Conservation (phyloP, 2,888 invertebrate genomes). For the Capitulum mitella region DNA sequence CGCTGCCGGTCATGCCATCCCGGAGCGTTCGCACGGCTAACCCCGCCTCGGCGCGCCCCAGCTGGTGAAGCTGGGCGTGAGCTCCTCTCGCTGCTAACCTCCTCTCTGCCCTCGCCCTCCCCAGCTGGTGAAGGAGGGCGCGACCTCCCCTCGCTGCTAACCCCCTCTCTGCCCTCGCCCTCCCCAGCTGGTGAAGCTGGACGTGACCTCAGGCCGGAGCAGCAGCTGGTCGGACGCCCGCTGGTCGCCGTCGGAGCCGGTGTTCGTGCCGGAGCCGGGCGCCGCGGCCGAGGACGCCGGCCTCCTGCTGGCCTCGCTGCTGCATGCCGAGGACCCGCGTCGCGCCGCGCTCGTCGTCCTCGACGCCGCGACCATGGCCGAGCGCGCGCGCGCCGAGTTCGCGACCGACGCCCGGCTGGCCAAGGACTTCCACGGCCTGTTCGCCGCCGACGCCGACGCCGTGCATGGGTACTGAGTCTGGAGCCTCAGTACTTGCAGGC, state of each 20-base stretch:
- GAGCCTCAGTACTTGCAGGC: too few species aligned
- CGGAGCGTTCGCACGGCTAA: not conserved
- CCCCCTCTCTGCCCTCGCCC: not conserved
- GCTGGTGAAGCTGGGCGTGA: not conserved
- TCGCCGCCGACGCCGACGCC: slow-evolving; percentile 15
- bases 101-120: not conserved
- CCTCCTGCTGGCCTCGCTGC: slow-evolving; percentile 40
- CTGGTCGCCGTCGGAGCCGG: slow-evolving; percentile 42
- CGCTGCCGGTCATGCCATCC: too few species aligned
- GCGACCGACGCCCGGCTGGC: slow-evolving; percentile 25
- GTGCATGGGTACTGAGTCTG: slow-evolving; percentile 28
- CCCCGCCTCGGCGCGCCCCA: not conserved
- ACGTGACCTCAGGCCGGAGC: slow-evolving; percentile 29
- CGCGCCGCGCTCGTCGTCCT: slow-evolving; percentile 30
- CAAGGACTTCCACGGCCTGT: slow-evolving; percentile 31
- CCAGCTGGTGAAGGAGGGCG: not conserved
- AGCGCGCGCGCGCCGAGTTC: slow-evolving; percentile 28
- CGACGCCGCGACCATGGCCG: slow-evolving; percentile 26
- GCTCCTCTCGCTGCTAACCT: not conserved
- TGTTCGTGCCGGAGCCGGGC: slow-evolving; percentile 46
- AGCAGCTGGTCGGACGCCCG: slow-evolving; percentile 27
- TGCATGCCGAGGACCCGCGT: slow-evolving; percentile 35
- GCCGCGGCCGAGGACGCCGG: slow-evolving; percentile 48
- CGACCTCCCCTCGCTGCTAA: not conserved
- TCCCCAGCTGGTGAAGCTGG: slow-evolving; percentile 30